phyloP scores from a whole-genome alignment of 2,113 vertebrate species.

The Neolamprologus fasciatus region DNA sequence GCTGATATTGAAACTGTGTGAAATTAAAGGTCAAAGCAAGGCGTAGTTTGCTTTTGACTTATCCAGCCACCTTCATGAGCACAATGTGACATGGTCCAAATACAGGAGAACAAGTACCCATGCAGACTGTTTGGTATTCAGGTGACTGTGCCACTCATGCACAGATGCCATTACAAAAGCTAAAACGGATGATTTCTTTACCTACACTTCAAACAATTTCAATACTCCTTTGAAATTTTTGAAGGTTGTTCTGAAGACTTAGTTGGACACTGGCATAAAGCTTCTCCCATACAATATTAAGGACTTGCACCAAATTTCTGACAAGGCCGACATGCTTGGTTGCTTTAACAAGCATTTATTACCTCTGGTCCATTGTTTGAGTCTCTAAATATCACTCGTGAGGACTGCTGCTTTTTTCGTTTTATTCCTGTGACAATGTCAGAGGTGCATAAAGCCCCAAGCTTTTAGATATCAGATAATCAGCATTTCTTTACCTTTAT shows the following conservation, averaged over 20 bases:
- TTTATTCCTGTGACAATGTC: neutral
- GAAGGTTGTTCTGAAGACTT: neutral
- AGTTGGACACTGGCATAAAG: neutral
- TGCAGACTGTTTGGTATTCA: neutral
- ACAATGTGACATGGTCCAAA: neutral
- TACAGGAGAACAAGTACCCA: neutral
- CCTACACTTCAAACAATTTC: neutral
- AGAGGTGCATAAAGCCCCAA: neutral
- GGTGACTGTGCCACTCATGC: neutral
- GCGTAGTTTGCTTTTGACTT: neutral
- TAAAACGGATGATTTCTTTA: neutral
- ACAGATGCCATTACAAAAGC: neutral
- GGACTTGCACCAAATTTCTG: neutral
- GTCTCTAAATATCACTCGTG: neutral
- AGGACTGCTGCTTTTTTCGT: neutral
- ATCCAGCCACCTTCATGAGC: neutral
- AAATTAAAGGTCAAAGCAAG: neutral
- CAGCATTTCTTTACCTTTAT: neutral
- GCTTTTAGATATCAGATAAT: neutral
- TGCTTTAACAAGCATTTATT: neutral
- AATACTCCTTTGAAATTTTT: neutral
- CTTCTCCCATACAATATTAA: neutral
- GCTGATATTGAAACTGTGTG: neutral
- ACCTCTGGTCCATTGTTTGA: neutral
- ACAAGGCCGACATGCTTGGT: neutral